Evolutionary conservation across 2,888 invertebrate genomes (phyloP), one percentile per base, ranked within the genome.

Genomic region (Trachelus troglodyta): DNA sequence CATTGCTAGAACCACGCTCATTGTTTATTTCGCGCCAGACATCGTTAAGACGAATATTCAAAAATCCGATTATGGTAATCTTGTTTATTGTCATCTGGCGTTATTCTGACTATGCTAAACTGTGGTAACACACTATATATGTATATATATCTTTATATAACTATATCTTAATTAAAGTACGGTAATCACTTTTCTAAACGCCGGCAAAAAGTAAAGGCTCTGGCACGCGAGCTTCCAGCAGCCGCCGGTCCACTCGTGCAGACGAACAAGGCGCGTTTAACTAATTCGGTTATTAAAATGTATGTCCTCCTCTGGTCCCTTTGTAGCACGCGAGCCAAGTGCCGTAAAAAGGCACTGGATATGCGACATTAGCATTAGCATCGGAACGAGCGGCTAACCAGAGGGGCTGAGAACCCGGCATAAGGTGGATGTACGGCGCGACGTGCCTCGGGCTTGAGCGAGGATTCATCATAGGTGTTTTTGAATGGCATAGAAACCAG

Each of bases 261-360:
- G 15, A 34, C 71, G 30, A 31, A 34, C 73, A 74, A 76, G 68
- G 74, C 77, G 80, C 83, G 80, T 85, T 85, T 84, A 84, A 85
- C 86, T 87, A 87, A 88, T 88, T 86, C 83, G 86, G 81, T 86
- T 87, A 88, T 87, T 88, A 85, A 87, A 87, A 88, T 85, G 88
- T 85, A 88, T 84, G 84, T 81, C 83, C 78, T 79, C 73, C 74
- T 56, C 77, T 81, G 78, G 75, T 78, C 77, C 75, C 79, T 82
- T 83, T 81, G 83, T 81, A 77, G 81, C 81, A 81, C 83, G 81
- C 84, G 81, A 77, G 76, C 78, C 73, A 69, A 71, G 30, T 34
- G 33, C 11, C 30, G 75, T 75, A 78, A 84, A 83, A 83, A 79
- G 40, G 37, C 69, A 34, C 23, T 34, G 37, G 12, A 34, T 77